phyloP scores from a whole-genome alignment of 2,113 vertebrate genomes.

The Thunnus maccoyii region DNA sequence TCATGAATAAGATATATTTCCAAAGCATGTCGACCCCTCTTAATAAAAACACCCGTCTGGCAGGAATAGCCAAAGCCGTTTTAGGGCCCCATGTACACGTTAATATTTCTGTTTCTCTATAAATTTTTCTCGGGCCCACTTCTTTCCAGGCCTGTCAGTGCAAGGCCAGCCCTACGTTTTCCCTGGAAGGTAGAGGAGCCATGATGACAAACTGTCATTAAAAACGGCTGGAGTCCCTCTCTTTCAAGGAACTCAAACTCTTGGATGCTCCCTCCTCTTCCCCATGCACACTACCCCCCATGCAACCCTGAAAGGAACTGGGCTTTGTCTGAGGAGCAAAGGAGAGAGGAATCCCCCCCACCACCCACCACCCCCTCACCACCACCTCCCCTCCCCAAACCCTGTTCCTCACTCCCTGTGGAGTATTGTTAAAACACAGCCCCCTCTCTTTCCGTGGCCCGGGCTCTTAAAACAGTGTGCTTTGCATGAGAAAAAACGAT shows the following conservation, averaged over 20 bases:
- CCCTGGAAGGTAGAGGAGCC: slow-evolving; percentile 64
- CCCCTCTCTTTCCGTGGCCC: slow-evolving; percentile 69
- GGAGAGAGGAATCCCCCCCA: slow-evolving; percentile 67
- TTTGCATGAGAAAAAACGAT: slow-evolving; percentile 89
- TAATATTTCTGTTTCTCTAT: slow-evolving; percentile 78
- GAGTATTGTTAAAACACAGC: slow-evolving; percentile 88
- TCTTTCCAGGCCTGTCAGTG: slow-evolving; percentile 68
- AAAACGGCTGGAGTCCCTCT: slow-evolving; percentile 69
- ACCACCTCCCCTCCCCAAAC: slow-evolving; percentile 37
- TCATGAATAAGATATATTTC: slow-evolving; percentile 87
- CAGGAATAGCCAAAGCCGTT: slow-evolving; percentile 76
- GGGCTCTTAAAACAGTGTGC: slow-evolving; percentile 83
- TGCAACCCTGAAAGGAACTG: slow-evolving; percentile 82
- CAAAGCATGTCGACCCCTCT: slow-evolving; percentile 79
- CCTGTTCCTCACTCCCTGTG: slow-evolving; percentile 83
- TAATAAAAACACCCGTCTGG: slow-evolving; percentile 82
- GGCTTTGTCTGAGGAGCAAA: slow-evolving; percentile 84
- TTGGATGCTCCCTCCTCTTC: slow-evolving; percentile 69
- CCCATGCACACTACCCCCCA: slow-evolving; percentile 64
- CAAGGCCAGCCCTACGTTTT: slow-evolving; percentile 44
- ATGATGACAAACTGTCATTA: slow-evolving; percentile 76
- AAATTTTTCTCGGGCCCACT: slow-evolving; percentile 70
- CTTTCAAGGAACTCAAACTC: slow-evolving; percentile 82
- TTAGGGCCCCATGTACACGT: slow-evolving; percentile 74
- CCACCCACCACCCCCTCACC: slow-evolving; percentile 17